Evolutionary conservation across 1,140 invertebrate genomes (phyloP), one percentile per base, ranked within the genome.

Genomic region (Goniozus legneri): DNA sequence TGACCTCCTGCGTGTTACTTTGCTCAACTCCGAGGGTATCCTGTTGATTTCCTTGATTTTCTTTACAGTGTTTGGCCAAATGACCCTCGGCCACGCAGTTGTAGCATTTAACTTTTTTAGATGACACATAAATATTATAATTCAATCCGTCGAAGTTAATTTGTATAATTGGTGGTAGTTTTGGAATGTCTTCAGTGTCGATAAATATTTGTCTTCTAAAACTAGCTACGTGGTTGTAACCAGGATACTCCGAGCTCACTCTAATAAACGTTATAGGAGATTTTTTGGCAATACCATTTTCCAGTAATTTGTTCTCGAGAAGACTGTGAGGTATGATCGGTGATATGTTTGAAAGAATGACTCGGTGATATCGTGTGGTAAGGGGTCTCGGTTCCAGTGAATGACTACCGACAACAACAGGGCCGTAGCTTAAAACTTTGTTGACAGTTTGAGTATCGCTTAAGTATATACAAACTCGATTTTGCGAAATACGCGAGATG

Each of bases 131-230:
- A 10, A 27, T 27, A 27, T 4, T 27, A 27, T 27, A 27, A 10
- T 27, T 10, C 4, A 6, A 10, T 27, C 24, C 24, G 4, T 27
- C 24, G 24, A 6, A 27, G 10, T 27, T 27, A 6, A 27, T 27
- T 27, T 27, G 10, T 6, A 27, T 6, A 27, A 27, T 27, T 27
- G 4, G 24, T 10, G 40, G 40, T 13, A 43, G 12, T 43, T 49
- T 49, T 1, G 8, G 0, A 12, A 2, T 13, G 12, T 43, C 47
- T 4, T 49, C 19, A 2, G 40, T 31, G 2, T 35, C 1, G 2
- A 38, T 37, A 24, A n/a, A 43, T 2, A 49, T 14, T 15, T 49
- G 34, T 6, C 40, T 2, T 0, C 40, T 10, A 14, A 38, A 49
- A 7, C 19, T 38, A 1, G 37, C 31, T 3, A 49, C 38, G 3